These are phyloP conservation scores for Gavia stellata DNA, from an alignment of 2,113 vertebrate genomes.

Conservation along the genomic window DNA sequence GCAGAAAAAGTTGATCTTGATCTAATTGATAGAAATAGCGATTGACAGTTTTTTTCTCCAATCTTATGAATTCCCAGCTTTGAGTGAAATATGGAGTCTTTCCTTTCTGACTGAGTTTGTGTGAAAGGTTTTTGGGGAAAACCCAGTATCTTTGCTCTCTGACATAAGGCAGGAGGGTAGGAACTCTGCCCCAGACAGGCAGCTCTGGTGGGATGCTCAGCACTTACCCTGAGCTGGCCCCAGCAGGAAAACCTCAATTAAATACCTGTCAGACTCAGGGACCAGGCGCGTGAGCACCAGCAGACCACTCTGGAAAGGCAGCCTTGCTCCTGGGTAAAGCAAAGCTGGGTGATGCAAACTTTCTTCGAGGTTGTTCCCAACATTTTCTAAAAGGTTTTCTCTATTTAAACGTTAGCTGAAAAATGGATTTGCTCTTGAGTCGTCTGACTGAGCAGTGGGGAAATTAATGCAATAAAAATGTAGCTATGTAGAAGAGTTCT, in stretches of 20 bases:
- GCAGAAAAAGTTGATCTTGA: neutral
- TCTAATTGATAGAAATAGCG: neutral
- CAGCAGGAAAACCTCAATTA: neutral
- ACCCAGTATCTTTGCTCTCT: neutral
- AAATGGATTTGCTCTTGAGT: neutral
- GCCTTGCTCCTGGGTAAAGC: neutral
- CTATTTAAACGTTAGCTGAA: neutral
- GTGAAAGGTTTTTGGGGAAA: neutral
- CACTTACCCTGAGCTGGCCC: neutral
- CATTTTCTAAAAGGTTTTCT: neutral
- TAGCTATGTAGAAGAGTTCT: neutral
- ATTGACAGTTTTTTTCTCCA: neutral
- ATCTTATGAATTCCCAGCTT: neutral
- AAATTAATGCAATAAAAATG: constrained; percentile 15
- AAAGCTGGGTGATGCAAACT: neutral
- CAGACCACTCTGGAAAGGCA: neutral
- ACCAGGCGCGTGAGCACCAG: neutral
- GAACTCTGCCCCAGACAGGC: neutral
- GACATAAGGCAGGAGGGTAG: neutral
- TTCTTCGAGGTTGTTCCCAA: neutral
- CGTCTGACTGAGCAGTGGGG: neutral
- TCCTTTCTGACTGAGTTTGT: neutral
- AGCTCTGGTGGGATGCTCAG: rapidly evolving
- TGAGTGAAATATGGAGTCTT: neutral
- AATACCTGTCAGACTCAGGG: neutral